Percentiles rank a stretch among this genome's conserved stretches.
phyloP scores from a whole-genome alignment of 2,797 vertebrate species.

The Lepilemur ruficaudatus region DNA sequence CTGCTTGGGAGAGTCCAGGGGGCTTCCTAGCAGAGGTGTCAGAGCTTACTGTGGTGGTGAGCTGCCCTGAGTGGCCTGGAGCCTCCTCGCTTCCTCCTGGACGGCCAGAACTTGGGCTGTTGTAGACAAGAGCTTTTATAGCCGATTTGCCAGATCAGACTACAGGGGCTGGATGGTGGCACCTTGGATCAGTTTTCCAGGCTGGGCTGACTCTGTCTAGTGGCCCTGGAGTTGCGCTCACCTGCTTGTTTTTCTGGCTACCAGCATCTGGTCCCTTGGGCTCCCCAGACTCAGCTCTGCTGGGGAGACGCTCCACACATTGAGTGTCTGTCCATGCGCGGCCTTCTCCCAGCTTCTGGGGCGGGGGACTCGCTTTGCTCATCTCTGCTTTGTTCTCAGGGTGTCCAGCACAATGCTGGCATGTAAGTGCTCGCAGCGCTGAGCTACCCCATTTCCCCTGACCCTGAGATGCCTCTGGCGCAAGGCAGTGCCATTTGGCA shows the following conservation, averaged over 20 bases:
- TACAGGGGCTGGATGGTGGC: not conserved
- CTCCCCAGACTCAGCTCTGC: not conserved
- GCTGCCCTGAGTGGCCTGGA: not conserved
- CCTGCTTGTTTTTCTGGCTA: not conserved
- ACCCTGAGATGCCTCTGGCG: not conserved
- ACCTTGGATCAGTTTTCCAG: not conserved
- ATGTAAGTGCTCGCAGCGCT: not conserved
- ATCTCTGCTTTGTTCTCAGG: not conserved
- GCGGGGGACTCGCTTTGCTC: not conserved
- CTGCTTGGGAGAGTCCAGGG: not conserved
- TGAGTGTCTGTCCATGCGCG: not conserved
- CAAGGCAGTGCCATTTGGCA: not conserved
- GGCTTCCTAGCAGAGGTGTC: not conserved
- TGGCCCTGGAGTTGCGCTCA: not conserved
- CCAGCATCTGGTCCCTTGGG: not conserved
- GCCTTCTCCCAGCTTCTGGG: no score
- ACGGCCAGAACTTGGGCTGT: not conserved
- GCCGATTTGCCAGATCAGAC: not conserved
- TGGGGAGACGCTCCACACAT: not conserved
- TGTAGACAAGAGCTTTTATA: not conserved
- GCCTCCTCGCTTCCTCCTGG: not conserved
- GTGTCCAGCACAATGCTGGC: rapidly evolving
- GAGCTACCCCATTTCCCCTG: no score
- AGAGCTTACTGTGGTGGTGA: not conserved
- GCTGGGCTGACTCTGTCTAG: not conserved